Percentiles rank a stretch among this genome's conserved stretches.
Conservation (phyloP, 2,113 vertebrate species). For the Maccullochella peelii region DNA sequence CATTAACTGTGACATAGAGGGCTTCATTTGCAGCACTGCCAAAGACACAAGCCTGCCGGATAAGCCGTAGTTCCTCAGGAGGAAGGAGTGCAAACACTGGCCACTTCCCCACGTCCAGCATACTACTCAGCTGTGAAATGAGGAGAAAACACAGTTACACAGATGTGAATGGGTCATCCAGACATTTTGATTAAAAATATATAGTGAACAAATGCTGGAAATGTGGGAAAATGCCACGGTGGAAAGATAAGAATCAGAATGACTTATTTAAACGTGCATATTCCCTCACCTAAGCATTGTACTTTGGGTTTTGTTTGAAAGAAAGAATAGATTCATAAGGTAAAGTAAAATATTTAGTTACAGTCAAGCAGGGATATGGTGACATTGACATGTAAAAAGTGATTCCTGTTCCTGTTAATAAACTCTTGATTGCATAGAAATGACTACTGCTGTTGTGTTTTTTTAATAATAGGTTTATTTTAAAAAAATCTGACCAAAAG, state of each 20-base stretch:
- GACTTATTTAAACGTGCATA: no score
- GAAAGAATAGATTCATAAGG: not conserved
- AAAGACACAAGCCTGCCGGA: conserved; percentile 96
- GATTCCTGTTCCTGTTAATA: not conserved
- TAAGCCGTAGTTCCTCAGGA: conserved; percentile 91
- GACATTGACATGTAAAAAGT: not conserved
- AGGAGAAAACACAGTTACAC: conserved; percentile 24
- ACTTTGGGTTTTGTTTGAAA: not conserved
- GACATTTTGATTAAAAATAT: not conserved
- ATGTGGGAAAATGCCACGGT: not conserved
- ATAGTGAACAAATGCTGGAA: not conserved
- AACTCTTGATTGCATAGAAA: not conserved
- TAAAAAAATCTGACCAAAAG: not conserved
- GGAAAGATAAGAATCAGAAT: not conserved
- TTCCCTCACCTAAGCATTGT: not conserved
- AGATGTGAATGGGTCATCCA: not conserved
- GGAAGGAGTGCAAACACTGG: conserved; percentile 96
- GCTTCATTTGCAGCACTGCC: conserved; percentile 96
- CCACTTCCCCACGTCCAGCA: conserved; percentile 99
- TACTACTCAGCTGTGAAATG: conserved; percentile 82
- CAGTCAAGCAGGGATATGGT: not conserved
- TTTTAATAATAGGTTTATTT: no score
- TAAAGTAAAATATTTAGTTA: not conserved
- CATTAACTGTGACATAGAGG: conserved; percentile 92
- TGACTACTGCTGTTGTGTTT: no score